phyloP scores from a whole-genome alignment of 2,888 invertebrate genomes.

The Dinocampus coccinellae region DNA sequence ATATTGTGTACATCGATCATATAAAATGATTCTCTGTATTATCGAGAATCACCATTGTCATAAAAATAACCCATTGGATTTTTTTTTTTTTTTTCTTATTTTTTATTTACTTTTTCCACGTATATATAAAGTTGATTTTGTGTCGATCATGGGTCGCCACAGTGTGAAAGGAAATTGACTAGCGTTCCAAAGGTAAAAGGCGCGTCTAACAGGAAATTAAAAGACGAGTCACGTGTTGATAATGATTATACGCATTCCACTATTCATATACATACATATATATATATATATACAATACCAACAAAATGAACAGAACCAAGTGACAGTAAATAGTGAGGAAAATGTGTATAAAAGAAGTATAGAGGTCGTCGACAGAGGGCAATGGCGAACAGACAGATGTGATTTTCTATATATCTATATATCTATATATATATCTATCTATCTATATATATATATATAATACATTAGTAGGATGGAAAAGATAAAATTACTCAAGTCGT shows the following conservation, averaged over 20 bases:
- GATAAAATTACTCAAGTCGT: conserved; percentile 40
- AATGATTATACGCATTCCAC: conserved; percentile 61
- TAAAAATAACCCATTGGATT: no score
- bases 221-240: conserved; percentile 61
- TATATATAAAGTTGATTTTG: neutral
- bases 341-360: neutral
- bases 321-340: neutral
- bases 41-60: no score
- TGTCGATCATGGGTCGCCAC: conserved; percentile 25
- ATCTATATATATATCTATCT: neutral
- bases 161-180: conserved; percentile 53
- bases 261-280: conserved; percentile 26
- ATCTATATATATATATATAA: conserved; percentile 2
- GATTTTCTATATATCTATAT: neutral
- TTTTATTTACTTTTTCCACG: neutral
- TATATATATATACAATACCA: neutral
- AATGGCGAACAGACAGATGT: conserved; percentile 20
- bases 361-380: neutral
- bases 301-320: neutral
- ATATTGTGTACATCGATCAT: no score
- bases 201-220: conserved; percentile 61
- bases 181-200: conserved; percentile 22
- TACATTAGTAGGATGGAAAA: conserved; percentile 31
- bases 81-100: no score
- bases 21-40: no score